Percentiles rank a stretch among this genome's conserved stretches.
These are phyloP conservation scores for Sinhomidia bicolor DNA, from an alignment of 2,888 invertebrate species.

Conservation along the genomic window DNA sequence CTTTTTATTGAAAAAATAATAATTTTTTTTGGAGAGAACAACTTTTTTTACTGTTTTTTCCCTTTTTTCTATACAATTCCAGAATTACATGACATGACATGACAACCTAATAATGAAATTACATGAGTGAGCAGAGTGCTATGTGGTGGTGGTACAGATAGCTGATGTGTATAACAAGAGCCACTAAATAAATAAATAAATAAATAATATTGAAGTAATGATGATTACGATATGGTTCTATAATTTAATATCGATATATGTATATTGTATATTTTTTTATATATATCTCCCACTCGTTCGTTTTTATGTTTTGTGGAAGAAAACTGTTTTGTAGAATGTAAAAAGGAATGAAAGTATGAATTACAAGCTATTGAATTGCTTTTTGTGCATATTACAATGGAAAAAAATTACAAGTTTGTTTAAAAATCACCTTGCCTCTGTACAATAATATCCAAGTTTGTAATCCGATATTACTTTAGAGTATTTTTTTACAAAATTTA, in stretches of 20 bases:
- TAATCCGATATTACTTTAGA: not conserved
- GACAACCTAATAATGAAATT: slow-evolving; percentile 65
- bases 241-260: slow-evolving; percentile 66
- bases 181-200: not conserved
- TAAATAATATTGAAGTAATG: slow-evolving; percentile 23
- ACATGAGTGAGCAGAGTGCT: slow-evolving; percentile 33
- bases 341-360: not conserved
- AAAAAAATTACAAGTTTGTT: too few species aligned
- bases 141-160: not conserved
- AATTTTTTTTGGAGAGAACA: not conserved
- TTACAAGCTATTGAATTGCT: not conserved
- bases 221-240: too few species aligned
- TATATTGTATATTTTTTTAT: too few species aligned
- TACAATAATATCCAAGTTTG: too few species aligned
- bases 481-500: too few species aligned
- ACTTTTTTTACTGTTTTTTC: slow-evolving; percentile 22
- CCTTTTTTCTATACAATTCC: not conserved
- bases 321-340: not conserved
- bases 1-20: not conserved
- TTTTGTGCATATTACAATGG: too few species aligned
- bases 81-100: not conserved
- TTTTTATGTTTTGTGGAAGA: not conserved
- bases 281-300: too few species aligned
- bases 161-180: not conserved
- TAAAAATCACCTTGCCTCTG: not conserved